Evolutionary conservation across 2,888 invertebrate genomes (phyloP).

Genomic region (Chymomyza caudatula): DNA sequence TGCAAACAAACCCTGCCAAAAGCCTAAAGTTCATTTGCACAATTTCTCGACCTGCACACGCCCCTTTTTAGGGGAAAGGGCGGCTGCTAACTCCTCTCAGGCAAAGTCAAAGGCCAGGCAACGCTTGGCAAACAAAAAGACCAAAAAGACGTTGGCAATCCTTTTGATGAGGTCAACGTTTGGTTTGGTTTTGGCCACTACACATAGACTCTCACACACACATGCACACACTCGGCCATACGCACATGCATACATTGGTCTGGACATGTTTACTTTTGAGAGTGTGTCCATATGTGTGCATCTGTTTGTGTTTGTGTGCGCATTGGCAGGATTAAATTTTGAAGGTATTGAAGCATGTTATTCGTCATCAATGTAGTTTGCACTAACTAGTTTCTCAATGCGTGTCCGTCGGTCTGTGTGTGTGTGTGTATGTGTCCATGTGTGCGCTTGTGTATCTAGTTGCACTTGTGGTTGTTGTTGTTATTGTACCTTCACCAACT

Average conservation of each 20-base stretch:
- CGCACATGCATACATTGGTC: slow-evolving; percentile 27
- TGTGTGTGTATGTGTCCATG: neutral
- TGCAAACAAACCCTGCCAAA: slow-evolving; percentile 72
- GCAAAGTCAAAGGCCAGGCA: slow-evolving; percentile 69
- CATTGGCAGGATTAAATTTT: slow-evolving; percentile 71
- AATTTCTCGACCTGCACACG: slow-evolving; percentile 53
- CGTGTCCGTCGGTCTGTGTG: slow-evolving; percentile 5
- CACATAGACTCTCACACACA: slow-evolving; percentile 15
- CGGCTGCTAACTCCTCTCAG: neutral
- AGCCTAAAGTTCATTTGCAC: slow-evolving; percentile 74
- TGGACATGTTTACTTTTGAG: slow-evolving; percentile 39
- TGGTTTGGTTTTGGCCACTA: slow-evolving; percentile 38
- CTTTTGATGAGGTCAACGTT: slow-evolving; percentile 72
- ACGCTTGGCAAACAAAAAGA: slow-evolving; percentile 68
- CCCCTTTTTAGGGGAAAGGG: neutral
- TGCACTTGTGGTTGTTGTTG: slow-evolving; percentile 25
- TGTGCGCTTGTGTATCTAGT: neutral
- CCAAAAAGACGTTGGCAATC: slow-evolving; percentile 72
- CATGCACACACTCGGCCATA: too few relatives aligned
- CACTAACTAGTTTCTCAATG: slow-evolving; percentile 57
- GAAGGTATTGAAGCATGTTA: slow-evolving; percentile 74
- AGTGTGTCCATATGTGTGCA: slow-evolving; percentile 7
- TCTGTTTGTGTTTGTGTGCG: slow-evolving; percentile 23
- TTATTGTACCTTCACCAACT: slow-evolving; percentile 31
- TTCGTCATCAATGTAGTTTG: slow-evolving; percentile 72